Evolutionary conservation across 53 echinoderm and acorn worm genomes (phyloP).

Genomic region (Arbacia lixula): DNA sequence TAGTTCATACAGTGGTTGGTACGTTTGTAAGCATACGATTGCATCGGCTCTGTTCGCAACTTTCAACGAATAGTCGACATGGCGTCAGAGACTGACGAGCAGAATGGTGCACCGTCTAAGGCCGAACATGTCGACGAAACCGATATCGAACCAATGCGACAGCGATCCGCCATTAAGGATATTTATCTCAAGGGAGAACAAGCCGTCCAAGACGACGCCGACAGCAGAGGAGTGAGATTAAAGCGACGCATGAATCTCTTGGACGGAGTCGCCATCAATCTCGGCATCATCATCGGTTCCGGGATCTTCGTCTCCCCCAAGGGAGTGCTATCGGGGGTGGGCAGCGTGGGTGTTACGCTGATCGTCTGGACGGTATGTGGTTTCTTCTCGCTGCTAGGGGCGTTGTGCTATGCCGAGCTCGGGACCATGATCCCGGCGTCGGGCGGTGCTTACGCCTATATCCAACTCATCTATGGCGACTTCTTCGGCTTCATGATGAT

Average conservation of each 20-base stretch:
- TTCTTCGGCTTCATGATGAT: slow-evolving; percentile 76
- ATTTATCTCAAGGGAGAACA: not conserved
- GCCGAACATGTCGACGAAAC: not conserved
- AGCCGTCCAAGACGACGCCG: not conserved
- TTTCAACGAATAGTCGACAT: too few species aligned
- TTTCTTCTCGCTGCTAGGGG: slow-evolving; percentile 78
- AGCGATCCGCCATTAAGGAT: slow-evolving; percentile 15
- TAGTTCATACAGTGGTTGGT: too few species aligned
- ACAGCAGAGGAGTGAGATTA: not conserved
- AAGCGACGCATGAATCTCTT: slow-evolving; percentile 34
- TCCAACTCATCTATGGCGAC: slow-evolving; percentile 73
- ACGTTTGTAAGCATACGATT: too few species aligned
- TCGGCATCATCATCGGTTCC: slow-evolving; percentile 88
- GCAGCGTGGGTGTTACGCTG: slow-evolving; percentile 79
- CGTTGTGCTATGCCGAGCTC: slow-evolving; percentile 85
- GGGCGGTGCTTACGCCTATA: slow-evolving; percentile 87
- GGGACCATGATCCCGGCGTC: slow-evolving; percentile 80
- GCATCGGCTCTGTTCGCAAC: too few species aligned
- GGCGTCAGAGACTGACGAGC: too few species aligned
- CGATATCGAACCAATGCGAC: slow-evolving; percentile 30
- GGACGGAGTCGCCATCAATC: slow-evolving; percentile 77
- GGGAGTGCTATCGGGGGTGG: slow-evolving; percentile 77
- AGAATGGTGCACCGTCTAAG: not conserved
- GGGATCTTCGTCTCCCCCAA: slow-evolving; percentile 90
- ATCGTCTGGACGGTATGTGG: slow-evolving; percentile 80